Conservation (phyloP, 2,113 vertebrate genomes). For the Dendropsophus ebraccatus region DNA sequence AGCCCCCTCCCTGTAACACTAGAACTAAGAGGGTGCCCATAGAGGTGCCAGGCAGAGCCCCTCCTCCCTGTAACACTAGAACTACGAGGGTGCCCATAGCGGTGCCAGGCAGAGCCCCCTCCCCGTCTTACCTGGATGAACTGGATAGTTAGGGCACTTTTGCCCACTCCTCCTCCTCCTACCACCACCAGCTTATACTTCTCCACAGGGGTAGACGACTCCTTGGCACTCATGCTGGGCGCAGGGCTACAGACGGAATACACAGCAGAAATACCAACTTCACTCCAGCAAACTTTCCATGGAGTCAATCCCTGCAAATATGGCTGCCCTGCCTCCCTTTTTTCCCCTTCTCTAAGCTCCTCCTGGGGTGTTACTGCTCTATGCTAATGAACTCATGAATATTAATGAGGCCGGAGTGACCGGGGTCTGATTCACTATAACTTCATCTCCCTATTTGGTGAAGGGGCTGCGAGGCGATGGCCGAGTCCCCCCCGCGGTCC, state of each 20-base stretch:
- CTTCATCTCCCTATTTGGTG: conserved; percentile 63
- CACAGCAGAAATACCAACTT: background rate
- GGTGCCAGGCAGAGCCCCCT: background rate
- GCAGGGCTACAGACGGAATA: background rate
- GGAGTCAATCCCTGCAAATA: conserved; percentile 50
- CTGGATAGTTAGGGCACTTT: conserved; percentile 76
- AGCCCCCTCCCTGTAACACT: background rate
- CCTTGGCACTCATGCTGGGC: conserved; percentile 49
- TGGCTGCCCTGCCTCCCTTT: conserved; percentile 47
- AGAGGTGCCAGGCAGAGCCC: background rate
- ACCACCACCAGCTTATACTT: conserved; percentile 78
- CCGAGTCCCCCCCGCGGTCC: conserved; percentile 42
- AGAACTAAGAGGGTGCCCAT: background rate
- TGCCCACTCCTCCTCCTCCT: conserved; percentile 75
- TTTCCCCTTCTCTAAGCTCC: background rate
- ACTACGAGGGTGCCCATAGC: background rate
- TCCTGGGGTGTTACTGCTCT: conserved; percentile 16
- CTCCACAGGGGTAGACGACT: conserved; percentile 67
- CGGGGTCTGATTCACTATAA: conserved; percentile 20
- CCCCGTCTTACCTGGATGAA: conserved; percentile 72
- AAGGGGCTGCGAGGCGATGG: conserved; percentile 49
- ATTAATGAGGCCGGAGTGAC: conserved; percentile 32
- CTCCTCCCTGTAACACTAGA: too few relatives aligned
- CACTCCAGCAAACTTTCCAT: conserved; percentile 56
- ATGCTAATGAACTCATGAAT: conserved; percentile 53